A percentile compares a stretch with the other conserved stretches of the same genome.
Evolutionary conservation across 2,113 vertebrate genomes (phyloP).

Genomic region (Ammodytes marinus): DNA sequence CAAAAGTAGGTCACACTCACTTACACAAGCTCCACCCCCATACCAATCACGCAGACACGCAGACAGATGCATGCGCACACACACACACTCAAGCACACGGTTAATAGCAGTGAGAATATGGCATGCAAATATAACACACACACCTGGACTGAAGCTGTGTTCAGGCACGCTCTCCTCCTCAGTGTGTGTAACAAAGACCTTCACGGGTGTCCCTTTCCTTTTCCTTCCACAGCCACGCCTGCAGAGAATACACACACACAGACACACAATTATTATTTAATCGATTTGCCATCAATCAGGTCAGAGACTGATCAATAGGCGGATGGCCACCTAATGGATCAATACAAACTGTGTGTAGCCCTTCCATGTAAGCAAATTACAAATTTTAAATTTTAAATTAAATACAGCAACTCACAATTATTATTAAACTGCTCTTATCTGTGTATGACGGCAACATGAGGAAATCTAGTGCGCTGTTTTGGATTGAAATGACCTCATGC

Average conservation of each 20-base stretch:
- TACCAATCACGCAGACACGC: slow-evolving; percentile 52
- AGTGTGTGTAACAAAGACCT: slow-evolving; percentile 84
- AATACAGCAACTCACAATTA: not conserved
- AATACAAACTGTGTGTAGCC: slow-evolving; percentile 37
- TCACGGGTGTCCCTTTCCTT: slow-evolving; percentile 87
- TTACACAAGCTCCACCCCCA: slow-evolving; percentile 59
- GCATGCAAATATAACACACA: slow-evolving; percentile 54
- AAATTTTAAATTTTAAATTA: not conserved
- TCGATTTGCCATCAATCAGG: slow-evolving; percentile 73
- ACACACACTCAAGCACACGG: slow-evolving; percentile 35
- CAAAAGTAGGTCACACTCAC: slow-evolving; percentile 74
- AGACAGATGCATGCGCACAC: slow-evolving; percentile 26
- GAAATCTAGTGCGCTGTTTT: slow-evolving; percentile 1
- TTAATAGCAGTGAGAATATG: slow-evolving; percentile 39
- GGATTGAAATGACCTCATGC: not conserved
- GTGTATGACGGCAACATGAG: not conserved
- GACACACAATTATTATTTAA: slow-evolving; percentile 66
- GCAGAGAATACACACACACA: slow-evolving; percentile 63
- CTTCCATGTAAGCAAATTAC: slow-evolving; percentile 12
- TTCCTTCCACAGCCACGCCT: slow-evolving; percentile 87
- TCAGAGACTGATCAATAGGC: slow-evolving; percentile 72
- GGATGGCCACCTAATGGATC: slow-evolving; percentile 62
- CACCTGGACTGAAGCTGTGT: slow-evolving; percentile 80
- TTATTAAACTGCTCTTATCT: not conserved
- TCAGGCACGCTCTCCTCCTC: slow-evolving; percentile 83